phyloP scores from a whole-genome alignment of 2,888 invertebrate genomes.

The Diabrotica balteata region DNA sequence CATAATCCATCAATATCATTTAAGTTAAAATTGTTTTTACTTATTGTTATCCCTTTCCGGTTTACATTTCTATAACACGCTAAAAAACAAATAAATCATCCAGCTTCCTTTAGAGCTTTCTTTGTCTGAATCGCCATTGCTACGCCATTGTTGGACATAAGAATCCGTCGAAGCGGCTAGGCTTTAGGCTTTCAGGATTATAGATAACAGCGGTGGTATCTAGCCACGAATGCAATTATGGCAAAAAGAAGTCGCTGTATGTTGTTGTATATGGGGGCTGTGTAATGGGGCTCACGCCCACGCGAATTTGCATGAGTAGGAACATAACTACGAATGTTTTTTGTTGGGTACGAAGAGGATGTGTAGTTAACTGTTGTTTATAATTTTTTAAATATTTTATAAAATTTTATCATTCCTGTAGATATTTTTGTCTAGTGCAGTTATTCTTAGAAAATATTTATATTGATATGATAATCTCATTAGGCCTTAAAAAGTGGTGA shows the following conservation, averaged over 20 bases:
- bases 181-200: conserved; percentile 25
- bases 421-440: too few species aligned
- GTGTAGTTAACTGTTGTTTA: too few species aligned
- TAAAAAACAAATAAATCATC: too few species aligned
- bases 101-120: background rate
- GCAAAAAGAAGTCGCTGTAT: conserved; percentile 27
- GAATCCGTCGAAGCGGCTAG: conserved; percentile 1
- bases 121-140: conserved; percentile 1
- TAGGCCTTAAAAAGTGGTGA: too few species aligned
- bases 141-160: background rate
- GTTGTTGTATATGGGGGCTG: conserved; percentile 13
- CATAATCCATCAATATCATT: too few species aligned
- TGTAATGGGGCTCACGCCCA: conserved; percentile 12
- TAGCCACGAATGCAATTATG: conserved; percentile 32
- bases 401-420: too few species aligned
- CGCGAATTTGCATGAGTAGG: conserved; percentile 6
- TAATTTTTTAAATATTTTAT: too few species aligned
- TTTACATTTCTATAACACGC: too few species aligned
- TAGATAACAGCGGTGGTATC: conserved; percentile 33
- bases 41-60: too few species aligned
- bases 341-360: background rate
- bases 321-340: background rate
- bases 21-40: too few species aligned
- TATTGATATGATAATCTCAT: too few species aligned
- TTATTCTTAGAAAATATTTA: too few species aligned